Conservation (phyloP, 2,113 vertebrate species). For the Piprites chloris region DNA sequence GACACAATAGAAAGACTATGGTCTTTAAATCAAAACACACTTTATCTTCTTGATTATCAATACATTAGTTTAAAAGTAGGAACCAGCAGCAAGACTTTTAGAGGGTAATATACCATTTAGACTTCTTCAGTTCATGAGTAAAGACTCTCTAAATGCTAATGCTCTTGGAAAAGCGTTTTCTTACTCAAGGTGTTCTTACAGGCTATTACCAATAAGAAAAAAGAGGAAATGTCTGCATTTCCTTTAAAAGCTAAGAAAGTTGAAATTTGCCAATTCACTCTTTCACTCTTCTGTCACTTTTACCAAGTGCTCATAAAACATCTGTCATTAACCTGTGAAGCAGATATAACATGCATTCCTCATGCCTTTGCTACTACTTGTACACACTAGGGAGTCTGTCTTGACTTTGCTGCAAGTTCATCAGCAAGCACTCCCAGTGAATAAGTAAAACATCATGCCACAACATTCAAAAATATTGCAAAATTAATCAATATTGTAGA, state of each 20-base stretch:
- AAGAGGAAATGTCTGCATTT: neutral
- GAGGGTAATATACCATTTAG: conserved; percentile 9
- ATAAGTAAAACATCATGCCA: neutral
- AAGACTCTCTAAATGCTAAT: conserved; percentile 52
- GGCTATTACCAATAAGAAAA: conserved; percentile 18
- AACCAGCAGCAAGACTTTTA: neutral
- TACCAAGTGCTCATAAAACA: neutral
- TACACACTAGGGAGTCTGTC: neutral
- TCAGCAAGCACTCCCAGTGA: neutral
- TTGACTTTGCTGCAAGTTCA: neutral
- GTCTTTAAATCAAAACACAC: conserved; percentile 42
- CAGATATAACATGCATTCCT: neutral
- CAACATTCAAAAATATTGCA: neutral
- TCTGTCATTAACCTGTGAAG: neutral
- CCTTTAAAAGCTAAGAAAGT: neutral
- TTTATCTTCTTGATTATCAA: conserved; percentile 56
- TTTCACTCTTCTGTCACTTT: neutral
- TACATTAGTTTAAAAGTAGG: conserved; percentile 43
- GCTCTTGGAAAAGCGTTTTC: neutral
- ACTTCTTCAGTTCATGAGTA: neutral
- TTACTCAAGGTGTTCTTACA: neutral
- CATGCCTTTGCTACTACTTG: neutral
- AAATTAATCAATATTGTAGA: neutral
- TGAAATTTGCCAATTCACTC: neutral
- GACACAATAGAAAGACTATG: conserved; percentile 20